Base-by-base conservation (phyloP, 2,113 vertebrate genomes). In the Microcebus jonahi region DNA sequence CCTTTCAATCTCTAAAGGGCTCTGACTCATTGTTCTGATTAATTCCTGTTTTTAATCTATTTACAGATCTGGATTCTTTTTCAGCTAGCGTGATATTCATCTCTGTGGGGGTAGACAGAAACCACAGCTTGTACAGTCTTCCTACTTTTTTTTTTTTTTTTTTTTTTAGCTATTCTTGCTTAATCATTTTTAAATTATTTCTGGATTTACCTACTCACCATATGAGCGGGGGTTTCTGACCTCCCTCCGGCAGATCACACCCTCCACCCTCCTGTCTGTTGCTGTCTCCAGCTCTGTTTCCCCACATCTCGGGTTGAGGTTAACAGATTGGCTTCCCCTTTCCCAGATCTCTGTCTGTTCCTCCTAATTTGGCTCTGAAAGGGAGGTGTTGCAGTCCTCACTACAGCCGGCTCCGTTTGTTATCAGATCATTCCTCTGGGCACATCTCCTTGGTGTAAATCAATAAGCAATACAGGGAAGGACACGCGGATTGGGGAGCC, bases 31-130 rank as follows among this genome's bases (percentile, higher is more conserved):
- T 90, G 81, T 93, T 91, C 84, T 91, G 83, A 95, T 87, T 95
- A 97, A 97, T 92, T 88, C 91, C 80, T 70, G 75, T 75, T 91
- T 96, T 89, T 89, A 95, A 96, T 97, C 95, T 96, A 86, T 95
- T 94, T 94, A 91, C 95, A 89, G 86, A 95, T 91, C 71, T 63
- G 55, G 34, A 39, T 73, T 90, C 87, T 91, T 95, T 59, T 67
- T 68, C 81, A 55, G n/a, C 39, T 31, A 80, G 29, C 82, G 29
- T 73, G 83, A 90, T 79, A 89, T 53, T 82, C 87, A 96, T 85
- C 85, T 97, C 59, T 63, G 84, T 45, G 77, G 94, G 87, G 67
- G 90, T 45, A 96, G 82, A 67, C 18, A 71, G 70, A 92, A 96
- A 63, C 50, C 71, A 59, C 76, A 79, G 65, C 11, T 57, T 17